Conservation (phyloP, 2,888 invertebrate genomes). For the Sarcophaga caerulescens region DNA sequence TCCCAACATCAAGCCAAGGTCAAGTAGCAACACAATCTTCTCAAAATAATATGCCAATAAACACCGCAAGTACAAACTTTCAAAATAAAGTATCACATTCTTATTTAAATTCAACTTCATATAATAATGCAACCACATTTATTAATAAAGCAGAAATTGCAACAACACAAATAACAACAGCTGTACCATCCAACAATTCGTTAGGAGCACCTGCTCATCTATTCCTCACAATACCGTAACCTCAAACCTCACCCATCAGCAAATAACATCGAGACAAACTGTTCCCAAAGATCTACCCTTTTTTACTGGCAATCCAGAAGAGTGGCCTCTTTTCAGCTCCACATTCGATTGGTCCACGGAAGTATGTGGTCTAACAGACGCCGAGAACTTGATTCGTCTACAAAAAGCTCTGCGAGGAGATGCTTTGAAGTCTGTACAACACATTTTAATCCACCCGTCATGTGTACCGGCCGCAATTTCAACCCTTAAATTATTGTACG, state of each 20-base stretch:
- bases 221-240: conserved; percentile 1
- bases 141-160: not conserved
- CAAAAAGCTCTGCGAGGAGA: not conserved
- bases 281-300: conserved; percentile 43
- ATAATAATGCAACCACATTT: too few species aligned
- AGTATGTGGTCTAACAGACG: conserved; percentile 49
- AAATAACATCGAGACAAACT: conserved; percentile 41
- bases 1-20: conserved; percentile 7
- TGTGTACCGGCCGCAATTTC: conserved; percentile 59
- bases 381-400: conserved; percentile 48
- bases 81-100: conserved; percentile 28
- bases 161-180: conserved; percentile 31
- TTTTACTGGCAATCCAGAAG: conserved; percentile 45
- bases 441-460: conserved; percentile 52
- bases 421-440: conserved; percentile 1
- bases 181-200: not conserved
- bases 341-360: conserved; percentile 52
- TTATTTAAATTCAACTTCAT: conserved; percentile 17
- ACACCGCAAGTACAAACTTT: not conserved
- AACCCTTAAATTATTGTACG: conserved; percentile 58
- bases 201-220: conserved; percentile 13
- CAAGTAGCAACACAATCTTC: conserved; percentile 14
- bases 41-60: conserved; percentile 18
- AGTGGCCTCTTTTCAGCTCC: conserved; percentile 53
- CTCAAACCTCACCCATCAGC: conserved; percentile 34